Base-by-base conservation (phyloP, 2,113 vertebrate species). In the Pyxicephalus adspersus region DNA sequence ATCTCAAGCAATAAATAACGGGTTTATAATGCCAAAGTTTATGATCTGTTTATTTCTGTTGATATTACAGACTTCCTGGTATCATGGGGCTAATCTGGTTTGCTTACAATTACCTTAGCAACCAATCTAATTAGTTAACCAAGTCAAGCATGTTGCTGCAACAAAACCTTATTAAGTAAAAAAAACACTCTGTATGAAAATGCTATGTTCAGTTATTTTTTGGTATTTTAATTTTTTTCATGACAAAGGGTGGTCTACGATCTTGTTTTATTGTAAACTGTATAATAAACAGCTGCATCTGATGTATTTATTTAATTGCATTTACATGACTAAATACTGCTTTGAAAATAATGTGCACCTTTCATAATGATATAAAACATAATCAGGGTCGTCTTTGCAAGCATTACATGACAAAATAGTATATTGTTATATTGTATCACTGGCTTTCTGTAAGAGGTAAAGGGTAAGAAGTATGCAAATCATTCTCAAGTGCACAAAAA, bases 61-160 rank as follows among this genome's bases (percentile, higher is more conserved):
- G 64, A 55, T 74, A 54, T 64, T 55, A 16, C 68, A 64, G 60
- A 63, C 79, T 81, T 81, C 79, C 79, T 74, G 79, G 70, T 81
- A 50, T 73, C 70, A 74, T 64, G 79, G 50, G 58, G 68, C 79
- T 81, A 81, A 81, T 81, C 20, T 81, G 60, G 79, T 81, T 81
- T 81, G 60, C 79, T 55, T 64, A 51, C 63, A 51, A 80, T 80
- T 26, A 45, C 68, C 79, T 57, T 74, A 74, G 79, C 79, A 81
- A 81, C 79, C 68, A 81, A 73, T 72, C 79, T 81, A 81, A 81
- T 81, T 81, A 81, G 78, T 81, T 63, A 73, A 81, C 58, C 58
- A 64, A 26, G 52, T 29, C 29, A 81, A 81, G 74, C 79, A 81
- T 81, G 79, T 81, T 81, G 26, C 71, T 65, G 60, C 51, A 74